These are phyloP conservation scores for Dione juno DNA, from an alignment of 2,888 invertebrate genomes.

Conservation along the genomic window DNA sequence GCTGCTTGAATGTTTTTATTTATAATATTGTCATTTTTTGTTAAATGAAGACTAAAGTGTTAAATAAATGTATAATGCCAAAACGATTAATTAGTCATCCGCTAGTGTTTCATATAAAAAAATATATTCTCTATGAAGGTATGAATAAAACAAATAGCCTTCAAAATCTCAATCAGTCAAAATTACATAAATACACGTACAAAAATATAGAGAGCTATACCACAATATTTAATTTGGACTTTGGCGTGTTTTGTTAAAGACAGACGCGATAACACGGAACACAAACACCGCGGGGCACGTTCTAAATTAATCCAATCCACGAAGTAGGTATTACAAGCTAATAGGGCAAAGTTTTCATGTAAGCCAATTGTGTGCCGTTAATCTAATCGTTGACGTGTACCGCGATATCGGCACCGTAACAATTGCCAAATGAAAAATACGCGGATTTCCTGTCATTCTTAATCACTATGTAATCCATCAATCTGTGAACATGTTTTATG, in stretches of 20 bases:
- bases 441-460: constrained; percentile 77
- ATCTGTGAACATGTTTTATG: constrained; percentile 42
- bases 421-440: constrained; percentile 82
- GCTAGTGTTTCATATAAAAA: neutral
- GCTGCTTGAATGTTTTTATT: neutral
- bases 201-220: constrained; percentile 33
- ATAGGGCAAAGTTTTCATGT: constrained; percentile 68
- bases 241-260: constrained; percentile 62
- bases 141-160: neutral
- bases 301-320: constrained; percentile 72
- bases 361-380: constrained; percentile 78
- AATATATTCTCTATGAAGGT: neutral
- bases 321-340: constrained; percentile 58
- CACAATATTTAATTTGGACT: constrained; percentile 60
- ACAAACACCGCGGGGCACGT: constrained; percentile 63
- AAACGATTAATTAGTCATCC: neutral
- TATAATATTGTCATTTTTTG: neutral
- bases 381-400: constrained; percentile 80
- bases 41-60: too few relatives aligned
- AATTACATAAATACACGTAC: neutral
- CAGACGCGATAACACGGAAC: constrained; percentile 66
- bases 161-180: neutral
- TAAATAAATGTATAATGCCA: neutral
- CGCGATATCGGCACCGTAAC: constrained; percentile 68
- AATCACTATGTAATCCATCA: constrained; percentile 80